Base-by-base conservation (phyloP, 2,888 invertebrate genomes). In the Helleia helle region DNA sequence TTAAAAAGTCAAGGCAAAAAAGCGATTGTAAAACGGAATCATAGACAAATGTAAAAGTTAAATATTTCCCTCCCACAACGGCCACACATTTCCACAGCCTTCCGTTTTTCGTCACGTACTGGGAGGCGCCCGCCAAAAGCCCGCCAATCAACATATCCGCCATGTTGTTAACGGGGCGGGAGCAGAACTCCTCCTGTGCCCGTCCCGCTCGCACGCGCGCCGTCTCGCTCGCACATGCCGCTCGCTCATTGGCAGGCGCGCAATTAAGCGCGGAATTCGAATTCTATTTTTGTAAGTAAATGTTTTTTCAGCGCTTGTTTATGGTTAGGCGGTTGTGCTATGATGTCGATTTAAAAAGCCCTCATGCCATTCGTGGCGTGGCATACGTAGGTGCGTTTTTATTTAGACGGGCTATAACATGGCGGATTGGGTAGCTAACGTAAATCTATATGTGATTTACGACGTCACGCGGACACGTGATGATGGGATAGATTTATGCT, bases 141-240 rank as follows among this genome's bases (percentile, higher is more conserved):
- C 83, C 83, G 79, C 89, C 88, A 89, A 89, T 89, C 87, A 81
- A 72, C 73, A 69, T 56, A 62, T 64, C 79, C 88, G 89, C 89
- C 89, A 89, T 89, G 87, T 89, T 89, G 88, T 87, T 81, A 80
- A 74, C 62, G 66, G 81, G 89, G 89, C 88, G 88, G 86, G 75
- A 85, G 58, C 59, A 50, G 47, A 49, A 53, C 58, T 56, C 62
- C 59, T 58, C 51, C 28, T 55, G 56, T 50, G 38, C 62, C 64
- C 52, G 50, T 71, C 77, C 60, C 62, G 50, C 59, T 77, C 73
- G 55, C 71, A 66, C 73, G 49, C 53, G 47, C 50, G 58, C 51
- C 57, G 66, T 61, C 70, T 72, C 71, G 50, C 68, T 77, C 74
- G 56, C 76, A 66, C 81, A 49, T 58, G 52, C 51, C 60, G 54